Conservation (phyloP, 1,140 invertebrate genomes). For the Fopius arisanus region DNA sequence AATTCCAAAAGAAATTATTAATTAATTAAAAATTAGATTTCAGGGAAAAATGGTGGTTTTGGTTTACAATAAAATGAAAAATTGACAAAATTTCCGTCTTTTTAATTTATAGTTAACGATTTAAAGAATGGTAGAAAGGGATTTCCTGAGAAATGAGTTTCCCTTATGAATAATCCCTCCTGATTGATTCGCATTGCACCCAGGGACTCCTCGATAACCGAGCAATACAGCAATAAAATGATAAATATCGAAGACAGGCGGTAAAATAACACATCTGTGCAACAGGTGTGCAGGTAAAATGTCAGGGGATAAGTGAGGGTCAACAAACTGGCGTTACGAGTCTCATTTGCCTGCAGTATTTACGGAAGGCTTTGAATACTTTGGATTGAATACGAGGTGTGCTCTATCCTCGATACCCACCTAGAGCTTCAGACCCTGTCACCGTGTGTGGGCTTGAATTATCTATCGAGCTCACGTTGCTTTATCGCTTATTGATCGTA, state of each 20-base stretch:
- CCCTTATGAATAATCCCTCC: no score
- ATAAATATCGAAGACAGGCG: neutral
- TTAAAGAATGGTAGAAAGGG: no score
- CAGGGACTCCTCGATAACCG: neutral
- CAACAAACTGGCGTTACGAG: neutral
- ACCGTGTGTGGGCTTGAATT: neutral
- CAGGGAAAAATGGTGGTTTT: no score
- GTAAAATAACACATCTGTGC: neutral
- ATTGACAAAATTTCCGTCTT: no score
- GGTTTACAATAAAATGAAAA: no score
- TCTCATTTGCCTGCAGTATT: neutral
- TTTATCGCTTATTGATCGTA: neutral
- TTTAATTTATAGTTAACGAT: no score
- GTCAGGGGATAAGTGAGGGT: neutral
- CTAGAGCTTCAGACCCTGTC: neutral
- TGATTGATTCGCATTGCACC: no score
- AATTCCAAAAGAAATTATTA: neutral
- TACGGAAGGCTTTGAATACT: neutral
- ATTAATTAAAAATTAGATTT: neutral
- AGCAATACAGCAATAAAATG: neutral
- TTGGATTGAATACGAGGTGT: neutral
- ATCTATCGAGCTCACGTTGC: neutral
- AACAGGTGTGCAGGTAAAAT: slow-evolving; percentile 4
- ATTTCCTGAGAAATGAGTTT: no score
- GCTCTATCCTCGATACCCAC: no score